Evolutionary conservation across 1,140 invertebrate genomes (phyloP).

Genomic region (Cardiocondyla obscurior): DNA sequence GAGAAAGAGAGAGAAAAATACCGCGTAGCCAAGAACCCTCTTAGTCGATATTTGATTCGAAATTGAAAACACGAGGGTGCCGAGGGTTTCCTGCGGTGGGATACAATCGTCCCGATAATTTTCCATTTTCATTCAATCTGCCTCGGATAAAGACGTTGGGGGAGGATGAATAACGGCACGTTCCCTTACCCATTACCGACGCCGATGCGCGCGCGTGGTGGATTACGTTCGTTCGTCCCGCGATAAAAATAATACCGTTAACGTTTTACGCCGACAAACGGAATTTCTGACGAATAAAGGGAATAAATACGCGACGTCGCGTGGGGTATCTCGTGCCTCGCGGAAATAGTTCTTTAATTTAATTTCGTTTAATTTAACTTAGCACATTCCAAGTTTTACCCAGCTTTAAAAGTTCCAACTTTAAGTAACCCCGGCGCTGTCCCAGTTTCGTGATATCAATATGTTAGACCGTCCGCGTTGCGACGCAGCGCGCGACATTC

Average conservation of each 20-base stretch:
- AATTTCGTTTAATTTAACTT: slow-evolving; percentile 21
- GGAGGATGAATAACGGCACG: not conserved
- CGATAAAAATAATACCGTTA: not conserved
- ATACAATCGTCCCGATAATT: not conserved
- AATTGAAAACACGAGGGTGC: slow-evolving; percentile 33
- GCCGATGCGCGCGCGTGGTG: too few relatives aligned
- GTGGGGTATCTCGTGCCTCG: not conserved
- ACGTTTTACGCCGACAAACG: too few relatives aligned
- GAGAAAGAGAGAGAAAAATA: slow-evolving; percentile 23
- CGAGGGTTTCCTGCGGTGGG: not conserved
- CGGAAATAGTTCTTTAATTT: not conserved
- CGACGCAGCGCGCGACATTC: not conserved
- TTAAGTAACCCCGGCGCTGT: not conserved
- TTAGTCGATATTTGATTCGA: not conserved
- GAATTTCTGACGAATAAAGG: not conserved
- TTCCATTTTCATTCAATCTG: not conserved
- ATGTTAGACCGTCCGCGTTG: slow-evolving; percentile 21
- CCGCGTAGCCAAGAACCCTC: not conserved
- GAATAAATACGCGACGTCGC: not conserved
- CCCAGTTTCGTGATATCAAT: slow-evolving; percentile 28
- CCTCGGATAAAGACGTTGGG: not conserved
- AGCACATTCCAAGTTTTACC: not conserved
- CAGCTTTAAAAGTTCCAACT: slow-evolving; percentile 20
- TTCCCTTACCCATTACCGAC: too few relatives aligned
- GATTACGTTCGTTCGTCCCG: too few relatives aligned